Conservation (phyloP, 2,888 invertebrate genomes). For the Spilarctia lutea region DNA sequence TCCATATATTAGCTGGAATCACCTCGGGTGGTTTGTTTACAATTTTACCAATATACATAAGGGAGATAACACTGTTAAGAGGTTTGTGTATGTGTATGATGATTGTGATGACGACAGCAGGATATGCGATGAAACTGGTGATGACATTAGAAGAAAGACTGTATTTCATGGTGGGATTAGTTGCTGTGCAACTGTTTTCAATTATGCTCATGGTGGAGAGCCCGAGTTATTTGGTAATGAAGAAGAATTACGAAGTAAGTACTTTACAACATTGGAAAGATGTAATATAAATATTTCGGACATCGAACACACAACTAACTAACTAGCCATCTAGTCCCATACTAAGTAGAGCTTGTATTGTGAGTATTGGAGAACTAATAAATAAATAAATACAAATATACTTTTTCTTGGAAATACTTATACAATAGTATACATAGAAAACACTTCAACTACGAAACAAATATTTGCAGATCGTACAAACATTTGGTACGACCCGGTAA, state of each 20-base stretch:
- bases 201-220: slow-evolving; percentile 68
- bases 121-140: slow-evolving; percentile 65
- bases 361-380: no score
- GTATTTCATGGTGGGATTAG: slow-evolving; percentile 66
- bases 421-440: no score
- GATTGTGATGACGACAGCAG: slow-evolving; percentile 65
- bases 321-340: no score
- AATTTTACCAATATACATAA: slow-evolving; percentile 68
- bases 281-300: background rate
- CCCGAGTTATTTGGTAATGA: slow-evolving; percentile 71
- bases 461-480: no score
- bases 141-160: slow-evolving; percentile 61
- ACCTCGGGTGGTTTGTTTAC: slow-evolving; percentile 71
- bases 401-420: no score
- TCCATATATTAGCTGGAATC: slow-evolving; percentile 68
- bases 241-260: slow-evolving; percentile 68
- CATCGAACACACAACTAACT: no score
- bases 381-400: no score
- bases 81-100: slow-evolving; percentile 62
- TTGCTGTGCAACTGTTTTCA: slow-evolving; percentile 65
- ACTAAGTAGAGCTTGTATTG: no score
- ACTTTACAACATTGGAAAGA: background rate
- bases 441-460: no score
- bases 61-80: slow-evolving; percentile 64
- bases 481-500: no score